Base-by-base conservation (phyloP, 2,888 invertebrate genomes). In the Perdita meconis region DNA sequence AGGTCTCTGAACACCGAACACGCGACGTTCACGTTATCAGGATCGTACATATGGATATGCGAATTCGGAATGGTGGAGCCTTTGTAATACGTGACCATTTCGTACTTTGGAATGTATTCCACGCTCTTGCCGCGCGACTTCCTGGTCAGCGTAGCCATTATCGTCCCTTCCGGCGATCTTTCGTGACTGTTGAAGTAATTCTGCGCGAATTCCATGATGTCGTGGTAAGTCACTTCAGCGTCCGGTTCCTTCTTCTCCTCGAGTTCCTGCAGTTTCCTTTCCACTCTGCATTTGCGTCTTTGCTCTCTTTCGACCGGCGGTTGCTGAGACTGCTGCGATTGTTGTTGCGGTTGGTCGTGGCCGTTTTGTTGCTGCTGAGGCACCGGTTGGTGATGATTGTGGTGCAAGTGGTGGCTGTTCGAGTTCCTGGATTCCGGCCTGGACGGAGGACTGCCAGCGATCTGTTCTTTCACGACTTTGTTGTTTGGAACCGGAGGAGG, bases 21-120 rank as follows among this genome's bases (percentile, higher is more conserved):
- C 3, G 98, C 97, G 0, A 97, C 95, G 60, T 96, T 95, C 42
- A 98, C 95, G 91, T 98, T 98, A 91, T 98, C 98, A 0, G 98
- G 97, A 93, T 98, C 98, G 91, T 98, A 98, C 94, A 98, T 95
- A 89, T 98, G 98, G 87, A 98, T 96, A 92, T 98, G 98, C 0
- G 98, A 98, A 63, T 97, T 97, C 0, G 98, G 97, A 85, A 98
- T 98, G 71, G 96, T 95, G 88, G 96, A 96, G 51, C 96, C 96
- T 90, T 97, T 97, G 90, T 97, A 97, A 91, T 96, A 98, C 0
- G 96, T 96, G 24, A 98, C 95, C 98, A 98, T 98, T 92, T 98
- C 98, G 88, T 97, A 96, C 89, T 98, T 98, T 2, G 97, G 97
- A 38, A 98, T 94, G 82, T 96, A 93, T 90, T 97, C 97, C 84